phyloP scores from a whole-genome alignment of 2,113 vertebrate genomes.

The Polypterus senegalus region DNA sequence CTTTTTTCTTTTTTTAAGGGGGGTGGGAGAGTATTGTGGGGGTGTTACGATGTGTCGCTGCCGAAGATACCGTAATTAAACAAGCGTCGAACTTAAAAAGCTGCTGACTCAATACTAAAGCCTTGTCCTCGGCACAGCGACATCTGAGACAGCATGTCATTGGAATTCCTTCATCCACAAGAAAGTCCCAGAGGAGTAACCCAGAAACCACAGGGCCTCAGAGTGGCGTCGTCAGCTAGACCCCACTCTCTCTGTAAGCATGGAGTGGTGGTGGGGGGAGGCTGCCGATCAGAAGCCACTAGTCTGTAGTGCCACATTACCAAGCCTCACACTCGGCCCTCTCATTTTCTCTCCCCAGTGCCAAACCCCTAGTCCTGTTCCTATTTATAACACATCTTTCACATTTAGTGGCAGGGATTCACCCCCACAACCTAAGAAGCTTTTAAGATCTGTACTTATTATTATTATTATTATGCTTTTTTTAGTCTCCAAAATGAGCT shows the following conservation, averaged over 20 bases:
- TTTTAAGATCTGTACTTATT: no score
- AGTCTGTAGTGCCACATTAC: no score
- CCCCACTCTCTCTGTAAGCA: no score
- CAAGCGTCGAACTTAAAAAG: conserved; percentile 2
- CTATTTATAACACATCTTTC: background rate
- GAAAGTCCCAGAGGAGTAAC: conserved; percentile 4
- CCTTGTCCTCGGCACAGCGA: background rate
- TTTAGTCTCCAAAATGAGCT: no score
- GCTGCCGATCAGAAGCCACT: no score
- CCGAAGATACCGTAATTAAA: no score
- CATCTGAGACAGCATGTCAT: background rate
- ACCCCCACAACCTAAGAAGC: no score
- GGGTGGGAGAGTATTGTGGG: no score
- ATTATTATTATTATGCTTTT: no score
- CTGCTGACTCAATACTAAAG: conserved; percentile 15
- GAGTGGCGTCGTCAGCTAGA: conserved; percentile 9
- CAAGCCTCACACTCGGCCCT: conserved; percentile 1
- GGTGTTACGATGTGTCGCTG: no score
- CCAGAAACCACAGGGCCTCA: conserved; percentile 16
- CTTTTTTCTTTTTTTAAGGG: no score
- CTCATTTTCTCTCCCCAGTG: background rate
- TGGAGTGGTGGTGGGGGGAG: no score
- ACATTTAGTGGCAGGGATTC: background rate
- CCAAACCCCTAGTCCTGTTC: background rate
- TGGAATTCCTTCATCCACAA: conserved; percentile 4